Conservation (phyloP, 2,113 vertebrate species). For the Cebus imitator region DNA sequence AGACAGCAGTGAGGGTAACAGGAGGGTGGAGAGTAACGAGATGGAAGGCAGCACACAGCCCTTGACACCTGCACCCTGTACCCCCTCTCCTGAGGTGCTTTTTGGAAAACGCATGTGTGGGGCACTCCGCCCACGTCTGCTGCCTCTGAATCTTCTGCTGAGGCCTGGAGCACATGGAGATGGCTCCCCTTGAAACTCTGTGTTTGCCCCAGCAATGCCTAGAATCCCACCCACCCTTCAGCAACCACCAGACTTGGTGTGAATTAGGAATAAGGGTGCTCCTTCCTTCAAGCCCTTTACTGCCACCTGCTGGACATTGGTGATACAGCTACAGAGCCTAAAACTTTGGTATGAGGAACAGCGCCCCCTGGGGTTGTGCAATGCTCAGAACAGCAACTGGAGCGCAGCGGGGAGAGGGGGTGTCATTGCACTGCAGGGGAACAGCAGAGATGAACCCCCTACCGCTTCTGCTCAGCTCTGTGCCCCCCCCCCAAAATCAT, state of each 20-base stretch:
- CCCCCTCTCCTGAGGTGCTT: not conserved
- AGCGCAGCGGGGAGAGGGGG: fast-evolving
- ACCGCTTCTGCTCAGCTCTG: not conserved
- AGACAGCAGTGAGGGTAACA: not conserved
- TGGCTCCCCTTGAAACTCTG: too few species aligned
- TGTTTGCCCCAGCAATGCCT: not conserved
- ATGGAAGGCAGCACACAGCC: fast-evolving
- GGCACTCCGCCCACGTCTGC: too few species aligned
- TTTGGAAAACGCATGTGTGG: not conserved
- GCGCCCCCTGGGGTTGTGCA: not conserved
- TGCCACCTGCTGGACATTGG: slow-evolving; percentile 61
- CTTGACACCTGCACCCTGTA: fast-evolving
- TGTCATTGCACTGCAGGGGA: fast-evolving
- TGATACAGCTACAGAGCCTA: not conserved
- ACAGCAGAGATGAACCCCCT: not conserved
- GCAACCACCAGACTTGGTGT: not conserved
- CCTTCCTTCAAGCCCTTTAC: not conserved
- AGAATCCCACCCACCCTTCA: too few species aligned
- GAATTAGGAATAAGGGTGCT: fast-evolving
- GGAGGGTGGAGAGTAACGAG: not conserved
- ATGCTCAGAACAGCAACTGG: fast-evolving
- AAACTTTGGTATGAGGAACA: fast-evolving
- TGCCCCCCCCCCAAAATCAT: not conserved
- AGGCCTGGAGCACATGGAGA: not conserved
- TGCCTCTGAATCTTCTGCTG: too few species aligned